Percentiles rank a stretch among this genome's conserved stretches.
Conservation (phyloP, 2,888 invertebrate genomes). For the Platycheirus albimanus region DNA sequence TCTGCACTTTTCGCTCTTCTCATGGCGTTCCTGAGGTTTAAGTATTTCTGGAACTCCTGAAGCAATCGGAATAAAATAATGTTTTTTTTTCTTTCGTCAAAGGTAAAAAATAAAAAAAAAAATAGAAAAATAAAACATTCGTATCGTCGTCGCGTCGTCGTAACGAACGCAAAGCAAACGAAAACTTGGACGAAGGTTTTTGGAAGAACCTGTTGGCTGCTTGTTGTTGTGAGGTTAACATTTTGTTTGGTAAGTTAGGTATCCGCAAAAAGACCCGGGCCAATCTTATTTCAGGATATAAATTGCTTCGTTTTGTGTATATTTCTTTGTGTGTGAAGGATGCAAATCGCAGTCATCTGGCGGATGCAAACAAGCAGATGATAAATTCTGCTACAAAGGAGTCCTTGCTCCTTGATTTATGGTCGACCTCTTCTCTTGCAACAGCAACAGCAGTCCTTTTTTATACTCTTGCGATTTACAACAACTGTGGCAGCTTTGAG, state of each 20-base stretch:
- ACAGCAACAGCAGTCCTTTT: no score
- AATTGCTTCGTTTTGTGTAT: conserved; percentile 16
- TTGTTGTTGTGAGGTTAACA: conserved; percentile 41
- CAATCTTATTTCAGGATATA: conserved; percentile 8
- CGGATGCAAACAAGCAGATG: conserved; percentile 70
- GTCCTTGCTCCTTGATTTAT: conserved; percentile 71
- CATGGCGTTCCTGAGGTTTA: conserved; percentile 12
- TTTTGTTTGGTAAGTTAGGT: conserved; percentile 43
- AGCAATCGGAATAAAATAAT: conserved; percentile 54
- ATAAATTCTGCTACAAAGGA: conserved; percentile 71
- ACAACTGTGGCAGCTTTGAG: no score
- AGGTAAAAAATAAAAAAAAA: no score
- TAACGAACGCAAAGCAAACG: not conserved
- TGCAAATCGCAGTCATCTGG: conserved; percentile 70
- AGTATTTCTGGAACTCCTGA: conserved; percentile 15
- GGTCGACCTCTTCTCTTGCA: conserved; percentile 28
- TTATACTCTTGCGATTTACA: no score
- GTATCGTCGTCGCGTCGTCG: not conserved
- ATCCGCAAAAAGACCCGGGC: conserved; percentile 4
- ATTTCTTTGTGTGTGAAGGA: conserved; percentile 7
- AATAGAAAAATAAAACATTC: conserved; percentile 36
- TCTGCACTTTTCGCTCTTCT: not conserved
- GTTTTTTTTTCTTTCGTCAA: no score
- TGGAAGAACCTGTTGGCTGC: conserved; percentile 56
- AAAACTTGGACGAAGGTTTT: conserved; percentile 56